Base-by-base conservation (phyloP, 2,888 invertebrate genomes). In the Catocala sponsa region DNA sequence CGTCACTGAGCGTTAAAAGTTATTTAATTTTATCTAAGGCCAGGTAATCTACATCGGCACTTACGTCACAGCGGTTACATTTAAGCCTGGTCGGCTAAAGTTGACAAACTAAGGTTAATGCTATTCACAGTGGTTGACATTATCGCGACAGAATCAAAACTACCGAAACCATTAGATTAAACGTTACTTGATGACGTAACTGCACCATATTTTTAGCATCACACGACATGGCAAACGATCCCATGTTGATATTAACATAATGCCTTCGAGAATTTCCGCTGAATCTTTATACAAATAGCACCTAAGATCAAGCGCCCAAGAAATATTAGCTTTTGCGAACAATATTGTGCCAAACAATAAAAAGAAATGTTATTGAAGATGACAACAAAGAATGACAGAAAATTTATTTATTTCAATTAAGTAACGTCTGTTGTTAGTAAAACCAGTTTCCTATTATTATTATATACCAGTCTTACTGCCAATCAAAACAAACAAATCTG, bases 101-200 rank as follows among this genome's bases (percentile, higher is more conserved):
- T 83, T 90, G 91, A 91, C 90, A 91, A 83, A 84, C 74, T 80
- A 79, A 82, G 79, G 81, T 82, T 84, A 85, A 85, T 76, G 86
- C 87, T 90, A 88, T 92, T 91, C 89, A 88, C 83, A 83, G 80
- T 70, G 75, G 72, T 84, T 89, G 91, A 92, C 92, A 88, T 92
- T 94, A 94, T 94, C 94, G 58, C 66, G 86, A 84, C 83, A 84
- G 82, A 78, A 75, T 75, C 75, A 74, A 80, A 84, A 84, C 83
- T 81, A 82, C 85, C 74, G 79, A 87, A 89, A 86, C 88, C 91
- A 91, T 92, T 92, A 94, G 85, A 84, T 76, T 80, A 83, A 81
- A 76, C 76, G 70, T 55, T 61, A 65, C 74, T 74, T 79, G 67
- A 69, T 73, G 71, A 75, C 75, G 78, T 81, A 80, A 84, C 81